Conservation (phyloP, 2,888 invertebrate species). For the Ichneumoninae sp. region DNA sequence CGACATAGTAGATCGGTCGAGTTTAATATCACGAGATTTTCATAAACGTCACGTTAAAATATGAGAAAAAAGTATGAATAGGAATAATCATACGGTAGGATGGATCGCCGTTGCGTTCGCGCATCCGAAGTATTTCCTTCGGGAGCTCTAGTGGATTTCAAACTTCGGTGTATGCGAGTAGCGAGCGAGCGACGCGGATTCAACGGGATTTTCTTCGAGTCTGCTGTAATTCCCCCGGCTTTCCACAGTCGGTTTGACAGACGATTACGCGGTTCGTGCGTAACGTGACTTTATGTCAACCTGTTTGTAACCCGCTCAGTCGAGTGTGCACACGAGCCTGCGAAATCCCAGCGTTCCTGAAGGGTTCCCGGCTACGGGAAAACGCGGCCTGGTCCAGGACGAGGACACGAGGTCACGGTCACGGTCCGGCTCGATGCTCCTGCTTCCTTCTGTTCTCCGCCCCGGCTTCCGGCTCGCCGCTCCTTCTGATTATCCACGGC, state of each 20-base stretch:
- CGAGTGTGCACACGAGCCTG: conserved; percentile 36
- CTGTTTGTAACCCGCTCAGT: neutral
- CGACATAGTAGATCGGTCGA: neutral
- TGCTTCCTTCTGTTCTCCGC: neutral
- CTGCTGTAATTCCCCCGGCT: neutral
- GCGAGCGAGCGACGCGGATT: neutral
- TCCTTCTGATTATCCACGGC: neutral
- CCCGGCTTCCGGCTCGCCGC: neutral
- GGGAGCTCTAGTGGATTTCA: neutral
- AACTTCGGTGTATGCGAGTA: neutral
- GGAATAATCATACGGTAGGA: neutral
- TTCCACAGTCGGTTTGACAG: neutral
- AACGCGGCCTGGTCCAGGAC: conserved; percentile 37
- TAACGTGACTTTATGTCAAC: neutral
- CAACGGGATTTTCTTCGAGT: neutral
- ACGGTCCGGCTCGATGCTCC: conserved; percentile 49
- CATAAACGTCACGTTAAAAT: neutral
- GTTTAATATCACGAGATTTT: neutral
- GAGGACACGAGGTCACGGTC: conserved; percentile 60
- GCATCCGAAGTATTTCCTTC: neutral
- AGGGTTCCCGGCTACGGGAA: neutral
- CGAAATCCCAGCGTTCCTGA: conserved; percentile 37
- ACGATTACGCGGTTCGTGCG: neutral
- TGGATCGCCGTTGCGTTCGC: neutral
- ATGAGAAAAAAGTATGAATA: neutral